phyloP scores from a whole-genome alignment of 35 echinoderm and acorn worm genomes.

The Nesometra sesokonis region DNA sequence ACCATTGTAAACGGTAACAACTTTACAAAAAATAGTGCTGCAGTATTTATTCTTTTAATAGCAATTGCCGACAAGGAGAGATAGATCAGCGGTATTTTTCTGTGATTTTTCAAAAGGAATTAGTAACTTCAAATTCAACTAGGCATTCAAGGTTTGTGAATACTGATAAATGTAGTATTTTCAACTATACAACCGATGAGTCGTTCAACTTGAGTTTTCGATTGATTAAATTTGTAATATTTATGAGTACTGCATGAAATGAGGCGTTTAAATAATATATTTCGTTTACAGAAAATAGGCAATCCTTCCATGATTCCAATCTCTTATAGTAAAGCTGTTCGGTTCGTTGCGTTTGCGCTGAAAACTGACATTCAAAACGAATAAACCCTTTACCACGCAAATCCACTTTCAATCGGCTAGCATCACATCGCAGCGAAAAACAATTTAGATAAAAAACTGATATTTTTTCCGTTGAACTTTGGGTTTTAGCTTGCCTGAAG shows the following conservation, averaged over 20 bases:
- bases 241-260: background rate
- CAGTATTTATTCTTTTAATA: background rate
- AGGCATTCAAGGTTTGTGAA: background rate
- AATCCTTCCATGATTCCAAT: background rate
- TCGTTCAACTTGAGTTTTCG: background rate
- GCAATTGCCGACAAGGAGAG: background rate
- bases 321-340: background rate
- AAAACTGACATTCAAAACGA: no score
- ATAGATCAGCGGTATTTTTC: background rate
- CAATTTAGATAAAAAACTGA: no score
- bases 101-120: background rate
- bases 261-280: background rate
- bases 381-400: no score
- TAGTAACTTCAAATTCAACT: background rate
- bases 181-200: background rate
- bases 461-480: no score
- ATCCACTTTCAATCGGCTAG: no score
- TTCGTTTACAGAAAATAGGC: background rate
- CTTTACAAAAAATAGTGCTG: no score
- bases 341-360: background rate
- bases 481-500: no score
- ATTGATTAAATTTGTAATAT: background rate
- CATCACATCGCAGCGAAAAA: no score
- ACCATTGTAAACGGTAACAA: background rate
- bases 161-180: background rate